Evolutionary conservation across 2,797 vertebrate genomes (phyloP).

Genomic region (Gymnopithys bicolor): DNA sequence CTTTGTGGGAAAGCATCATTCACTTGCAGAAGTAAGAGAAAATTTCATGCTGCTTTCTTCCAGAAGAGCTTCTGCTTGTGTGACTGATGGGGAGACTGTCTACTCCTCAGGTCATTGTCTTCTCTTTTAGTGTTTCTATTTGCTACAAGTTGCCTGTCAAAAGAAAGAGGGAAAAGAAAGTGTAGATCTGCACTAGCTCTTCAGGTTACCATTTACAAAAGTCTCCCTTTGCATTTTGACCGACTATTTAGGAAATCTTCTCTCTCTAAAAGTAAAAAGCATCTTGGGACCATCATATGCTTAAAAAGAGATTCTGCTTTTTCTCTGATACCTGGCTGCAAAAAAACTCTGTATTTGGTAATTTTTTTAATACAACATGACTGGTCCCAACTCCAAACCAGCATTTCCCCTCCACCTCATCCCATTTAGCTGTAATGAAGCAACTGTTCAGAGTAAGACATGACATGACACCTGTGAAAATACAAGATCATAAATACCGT

Average conservation of each 20-base stretch:
- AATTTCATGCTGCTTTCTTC: background rate
- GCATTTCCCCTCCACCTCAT: background rate
- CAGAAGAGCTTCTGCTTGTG: background rate
- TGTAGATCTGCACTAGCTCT: background rate
- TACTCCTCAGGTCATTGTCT: background rate
- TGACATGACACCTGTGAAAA: constrained; percentile 17
- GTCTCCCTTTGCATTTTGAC: background rate
- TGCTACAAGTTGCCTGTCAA: background rate
- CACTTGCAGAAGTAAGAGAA: background rate
- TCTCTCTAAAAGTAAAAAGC: background rate
- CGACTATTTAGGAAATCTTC: background rate
- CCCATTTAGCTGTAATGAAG: background rate
- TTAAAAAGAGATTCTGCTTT: background rate
- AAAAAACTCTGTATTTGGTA: background rate
- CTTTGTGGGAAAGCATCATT: background rate
- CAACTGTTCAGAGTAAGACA: background rate
- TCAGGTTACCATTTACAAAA: background rate
- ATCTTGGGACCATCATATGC: background rate
- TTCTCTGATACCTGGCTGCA: background rate
- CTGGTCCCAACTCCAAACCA: background rate
- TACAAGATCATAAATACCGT: background rate
- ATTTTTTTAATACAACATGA: background rate
- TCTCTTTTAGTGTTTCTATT: background rate
- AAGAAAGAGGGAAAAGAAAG: background rate
- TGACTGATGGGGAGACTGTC: background rate